Evolutionary conservation across 2,113 vertebrate genomes (phyloP).

Genomic region (Crotalus helleri): DNA sequence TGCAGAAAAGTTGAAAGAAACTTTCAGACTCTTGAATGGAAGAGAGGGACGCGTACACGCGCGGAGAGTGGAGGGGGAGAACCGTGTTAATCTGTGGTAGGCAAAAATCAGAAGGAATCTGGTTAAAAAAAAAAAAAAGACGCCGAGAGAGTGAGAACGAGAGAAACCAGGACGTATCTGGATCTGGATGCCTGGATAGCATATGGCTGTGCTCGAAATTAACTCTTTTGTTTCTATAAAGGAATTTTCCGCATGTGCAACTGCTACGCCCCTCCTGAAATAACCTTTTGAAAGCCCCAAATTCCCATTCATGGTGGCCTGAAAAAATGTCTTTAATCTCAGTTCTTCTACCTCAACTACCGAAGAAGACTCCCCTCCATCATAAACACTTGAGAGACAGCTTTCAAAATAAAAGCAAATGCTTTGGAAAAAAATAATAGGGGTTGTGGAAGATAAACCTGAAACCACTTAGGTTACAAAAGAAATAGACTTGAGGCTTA

Average conservation of each 20-base stretch:
- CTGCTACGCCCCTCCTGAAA: not conserved
- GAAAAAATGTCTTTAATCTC: not conserved
- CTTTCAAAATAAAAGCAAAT: not conserved
- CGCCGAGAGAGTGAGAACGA: not conserved
- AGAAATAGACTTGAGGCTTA: conserved; percentile 5
- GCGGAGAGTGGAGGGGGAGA: not conserved
- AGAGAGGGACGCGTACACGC: not conserved
- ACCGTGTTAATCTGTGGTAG: not conserved
- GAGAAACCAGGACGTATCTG: conserved; percentile 41
- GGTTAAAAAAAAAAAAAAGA: not conserved
- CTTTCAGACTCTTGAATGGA: not conserved
- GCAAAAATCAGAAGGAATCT: not conserved
- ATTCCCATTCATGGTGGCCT: not conserved
- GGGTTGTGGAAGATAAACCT: not conserved
- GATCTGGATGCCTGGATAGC: not conserved
- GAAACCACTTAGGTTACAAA: not conserved
- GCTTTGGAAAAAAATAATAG: conserved; percentile 19
- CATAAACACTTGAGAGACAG: not conserved
- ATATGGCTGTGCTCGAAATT: not conserved
- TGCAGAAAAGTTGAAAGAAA: conserved; percentile 40
- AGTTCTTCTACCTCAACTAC: not conserved
- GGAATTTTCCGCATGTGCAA: not conserved
- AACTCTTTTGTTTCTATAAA: not conserved
- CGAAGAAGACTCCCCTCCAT: not conserved
- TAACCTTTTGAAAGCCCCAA: not conserved